phyloP scores from a whole-genome alignment of 2,888 invertebrate genomes.

The Trachelus iudaicus region DNA sequence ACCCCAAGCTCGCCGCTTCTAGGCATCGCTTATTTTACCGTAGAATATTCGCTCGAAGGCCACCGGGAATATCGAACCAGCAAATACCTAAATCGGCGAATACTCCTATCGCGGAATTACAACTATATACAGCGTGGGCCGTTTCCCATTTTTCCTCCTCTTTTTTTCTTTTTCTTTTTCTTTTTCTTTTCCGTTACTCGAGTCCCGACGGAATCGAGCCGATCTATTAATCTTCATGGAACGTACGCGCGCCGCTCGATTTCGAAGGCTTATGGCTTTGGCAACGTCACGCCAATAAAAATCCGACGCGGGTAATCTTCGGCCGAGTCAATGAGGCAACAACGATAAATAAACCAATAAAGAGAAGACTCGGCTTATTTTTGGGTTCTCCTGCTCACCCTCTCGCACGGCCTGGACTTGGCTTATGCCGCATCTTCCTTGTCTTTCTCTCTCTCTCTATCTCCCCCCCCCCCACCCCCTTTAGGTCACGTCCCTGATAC shows the following conservation, averaged over 20 bases:
- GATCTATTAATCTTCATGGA: constrained; percentile 52
- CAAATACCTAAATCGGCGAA: no score
- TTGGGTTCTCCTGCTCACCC: constrained; percentile 7
- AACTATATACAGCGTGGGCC: no score
- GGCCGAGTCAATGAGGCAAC: constrained; percentile 39
- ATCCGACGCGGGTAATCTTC: constrained; percentile 56
- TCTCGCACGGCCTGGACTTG: background rate
- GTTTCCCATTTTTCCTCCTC: no score
- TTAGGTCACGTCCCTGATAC: no score
- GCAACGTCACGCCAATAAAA: constrained; percentile 52
- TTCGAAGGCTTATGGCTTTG: constrained; percentile 29
- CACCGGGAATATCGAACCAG: no score
- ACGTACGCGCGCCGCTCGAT: constrained; percentile 41
- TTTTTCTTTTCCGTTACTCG: no score
- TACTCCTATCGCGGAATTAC: no score
- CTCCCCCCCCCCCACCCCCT: no score
- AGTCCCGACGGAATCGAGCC: background rate
- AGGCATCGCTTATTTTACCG: no score
- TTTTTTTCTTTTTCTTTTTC: no score
- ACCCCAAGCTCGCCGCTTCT: no score
- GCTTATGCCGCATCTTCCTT: background rate
- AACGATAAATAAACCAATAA: constrained; percentile 58
- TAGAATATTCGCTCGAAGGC: no score
- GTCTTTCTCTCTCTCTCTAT: background rate
- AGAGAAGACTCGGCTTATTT: constrained; percentile 19